Base-by-base conservation (phyloP, 30 jellyfish, hydroid and myxozoan genomes). In the Haliclystus octoradiatus region DNA sequence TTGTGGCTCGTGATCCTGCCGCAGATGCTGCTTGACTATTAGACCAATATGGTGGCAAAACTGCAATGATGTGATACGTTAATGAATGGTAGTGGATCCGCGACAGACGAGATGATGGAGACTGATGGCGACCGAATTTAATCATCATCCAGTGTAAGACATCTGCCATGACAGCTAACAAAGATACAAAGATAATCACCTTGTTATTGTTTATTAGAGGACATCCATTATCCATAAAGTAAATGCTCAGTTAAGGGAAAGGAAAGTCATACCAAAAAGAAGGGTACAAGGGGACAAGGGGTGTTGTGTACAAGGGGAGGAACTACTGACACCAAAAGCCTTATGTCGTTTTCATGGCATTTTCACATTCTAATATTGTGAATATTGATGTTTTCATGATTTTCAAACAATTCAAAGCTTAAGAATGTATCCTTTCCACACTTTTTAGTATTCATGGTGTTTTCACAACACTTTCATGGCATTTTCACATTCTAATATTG, bases 1-100 rank as follows among this genome's bases (percentile, higher is more conserved):
- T 75, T 2, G 90, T 93, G 12, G 93, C 89, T 7, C 93, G 70
- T 1, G 95, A 84, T 51, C 95, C 95, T 19, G 95, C 95, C 1
- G 93, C 95, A 0, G 95, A 82, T n/a, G 95, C 95, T 26, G 82
- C 85, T 67, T 53, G 75, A 52, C 79, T 77, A 26, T 78, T 75
- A 53, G 74, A 65, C 95, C 95, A 84, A 28, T 65, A 34, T 50
- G 34, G 76, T 1, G 93, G 93, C 69, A 31, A 29, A 3, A 64
- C 93, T 14, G 89, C 93, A 25, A 84, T 84, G 26, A 84, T 66
- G 74, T 84, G 95, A 50, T 71, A 84, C 2, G 93, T 84, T 1
- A 84, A 71, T 51, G 80, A 84, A 63, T 84, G 95, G 73, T 77
- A 84, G 68, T 84, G 95, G n/a, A 84, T 60, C 3, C 95, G 80